Base-by-base conservation (phyloP, 2,113 vertebrate genomes). In the Cygnus atratus region DNA sequence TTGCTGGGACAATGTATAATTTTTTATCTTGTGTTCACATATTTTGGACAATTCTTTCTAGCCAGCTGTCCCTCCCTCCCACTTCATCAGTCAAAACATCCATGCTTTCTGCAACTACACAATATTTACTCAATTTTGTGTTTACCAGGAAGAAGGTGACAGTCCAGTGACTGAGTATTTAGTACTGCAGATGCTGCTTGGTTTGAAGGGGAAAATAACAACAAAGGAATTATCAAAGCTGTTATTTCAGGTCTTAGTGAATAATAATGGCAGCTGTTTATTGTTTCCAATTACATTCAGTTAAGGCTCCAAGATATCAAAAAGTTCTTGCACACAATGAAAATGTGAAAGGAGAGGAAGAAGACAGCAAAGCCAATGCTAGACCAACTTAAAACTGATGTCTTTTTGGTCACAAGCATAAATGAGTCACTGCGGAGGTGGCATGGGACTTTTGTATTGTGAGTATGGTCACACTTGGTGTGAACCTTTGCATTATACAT, bases 111-210 rank as follows among this genome's bases (percentile, higher is more conserved):
- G 5, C 41, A 57, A 90, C 73, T 68, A 15, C 58, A 54, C 6
- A 82, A 21, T 92, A 93, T 96, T 94, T 92, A 84, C 37, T 88
- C 58, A 85, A 29, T 6, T 92, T 41, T 78, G 54, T 91, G 58
- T 92, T 84, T 89, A 84, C n/a, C 15, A 82, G 62, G 76, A 72
- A 86, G 68, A n/a, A 88, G 25, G 44, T 78, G 80, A 68, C 52
- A 43, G 35, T 90, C 52, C 48, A 28, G 46, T 4, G 11, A 37
- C 59, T 37, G 50, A 70, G 4, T 55, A 10, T 86, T 93, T 92
- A 84, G 52, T 65, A 31, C 21, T 41, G 28, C 18, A 78, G 24
- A 20, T 41, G 37, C 16, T 66, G 18, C 44, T 84, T 48, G 57
- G 13, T 90, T 88, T 84, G 54, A 88, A 84, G 39, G 41, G 5